Evolutionary conservation across 2,113 vertebrate species (phyloP).

Genomic region (Chelonoidis abingdonii): DNA sequence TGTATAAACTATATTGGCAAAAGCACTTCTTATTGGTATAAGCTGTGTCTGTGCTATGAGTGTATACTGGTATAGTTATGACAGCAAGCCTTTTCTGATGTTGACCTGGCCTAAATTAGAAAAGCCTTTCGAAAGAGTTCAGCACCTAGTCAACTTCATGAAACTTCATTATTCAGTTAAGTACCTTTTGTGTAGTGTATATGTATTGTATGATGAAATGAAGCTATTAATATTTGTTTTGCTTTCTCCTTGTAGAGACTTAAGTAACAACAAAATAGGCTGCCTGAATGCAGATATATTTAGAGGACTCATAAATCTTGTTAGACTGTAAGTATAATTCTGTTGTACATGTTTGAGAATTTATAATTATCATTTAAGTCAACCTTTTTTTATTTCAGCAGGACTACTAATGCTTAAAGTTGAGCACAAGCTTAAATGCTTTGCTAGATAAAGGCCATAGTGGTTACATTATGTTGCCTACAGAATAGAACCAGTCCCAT

Average conservation of each 20-base stretch:
- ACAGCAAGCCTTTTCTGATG: not conserved
- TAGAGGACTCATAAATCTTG: conserved; percentile 90
- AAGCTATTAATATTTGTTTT: not conserved
- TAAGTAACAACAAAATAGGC: conserved; percentile 96
- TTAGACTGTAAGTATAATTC: conserved; percentile 90
- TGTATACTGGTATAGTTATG: not conserved
- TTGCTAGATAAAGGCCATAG: not conserved
- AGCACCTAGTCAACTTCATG: not conserved
- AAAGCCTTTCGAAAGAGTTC: not conserved
- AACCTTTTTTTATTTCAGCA: not conserved
- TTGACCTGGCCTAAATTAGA: not conserved
- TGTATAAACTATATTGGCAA: too few relatives aligned
- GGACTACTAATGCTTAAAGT: not conserved
- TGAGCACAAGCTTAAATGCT: not conserved
- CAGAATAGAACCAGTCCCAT: not conserved
- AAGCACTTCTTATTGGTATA: too few relatives aligned
- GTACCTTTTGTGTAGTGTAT: not conserved
- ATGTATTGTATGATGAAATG: not conserved
- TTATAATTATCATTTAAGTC: not conserved
- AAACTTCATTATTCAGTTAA: not conserved
- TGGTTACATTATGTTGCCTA: not conserved
- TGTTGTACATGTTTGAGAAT: not conserved
- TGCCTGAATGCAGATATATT: conserved; percentile 95
- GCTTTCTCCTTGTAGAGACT: conserved; percentile 81
- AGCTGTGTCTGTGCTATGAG: not conserved